Evolutionary conservation across 2,888 invertebrate species (phyloP).

Genomic region (Strigamia maritima): DNA sequence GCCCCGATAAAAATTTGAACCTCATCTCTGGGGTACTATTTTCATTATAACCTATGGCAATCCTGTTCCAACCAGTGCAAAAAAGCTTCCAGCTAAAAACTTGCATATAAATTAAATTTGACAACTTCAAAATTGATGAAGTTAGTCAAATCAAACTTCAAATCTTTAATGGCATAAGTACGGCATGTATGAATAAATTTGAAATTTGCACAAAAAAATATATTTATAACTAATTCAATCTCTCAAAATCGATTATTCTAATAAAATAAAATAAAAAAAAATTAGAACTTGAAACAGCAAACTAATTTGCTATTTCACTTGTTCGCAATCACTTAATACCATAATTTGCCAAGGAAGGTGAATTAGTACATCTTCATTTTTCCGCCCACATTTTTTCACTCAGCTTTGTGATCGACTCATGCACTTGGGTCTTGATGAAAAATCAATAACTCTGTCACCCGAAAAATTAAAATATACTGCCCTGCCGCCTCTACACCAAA

Average conservation of each 20-base stretch:
- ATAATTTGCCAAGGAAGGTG: background rate
- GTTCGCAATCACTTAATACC: background rate
- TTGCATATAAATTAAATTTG: too few relatives aligned
- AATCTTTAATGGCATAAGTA: too few relatives aligned
- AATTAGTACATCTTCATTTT: background rate
- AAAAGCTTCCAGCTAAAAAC: too few relatives aligned
- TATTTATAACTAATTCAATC: background rate
- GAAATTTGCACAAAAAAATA: background rate
- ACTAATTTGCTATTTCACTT: background rate
- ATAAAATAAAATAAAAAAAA: too few relatives aligned
- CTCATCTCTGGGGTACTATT: too few relatives aligned
- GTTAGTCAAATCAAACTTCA: too few relatives aligned
- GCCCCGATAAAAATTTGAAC: too few relatives aligned
- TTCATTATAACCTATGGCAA: too few relatives aligned
- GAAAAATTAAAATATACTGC: conserved; percentile 23
- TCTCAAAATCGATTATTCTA: background rate
- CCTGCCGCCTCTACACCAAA: background rate
- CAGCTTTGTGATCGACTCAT: background rate
- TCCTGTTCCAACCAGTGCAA: too few relatives aligned
- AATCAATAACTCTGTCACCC: conserved; percentile 11
- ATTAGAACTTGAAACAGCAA: background rate
- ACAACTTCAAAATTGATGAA: too few relatives aligned
- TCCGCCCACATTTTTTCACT: background rate
- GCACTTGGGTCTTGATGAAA: background rate
- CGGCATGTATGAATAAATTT: too few relatives aligned